Evolutionary conservation across 1,140 invertebrate species (phyloP).

Genomic region (Parasteatoda tepidariorum): DNA sequence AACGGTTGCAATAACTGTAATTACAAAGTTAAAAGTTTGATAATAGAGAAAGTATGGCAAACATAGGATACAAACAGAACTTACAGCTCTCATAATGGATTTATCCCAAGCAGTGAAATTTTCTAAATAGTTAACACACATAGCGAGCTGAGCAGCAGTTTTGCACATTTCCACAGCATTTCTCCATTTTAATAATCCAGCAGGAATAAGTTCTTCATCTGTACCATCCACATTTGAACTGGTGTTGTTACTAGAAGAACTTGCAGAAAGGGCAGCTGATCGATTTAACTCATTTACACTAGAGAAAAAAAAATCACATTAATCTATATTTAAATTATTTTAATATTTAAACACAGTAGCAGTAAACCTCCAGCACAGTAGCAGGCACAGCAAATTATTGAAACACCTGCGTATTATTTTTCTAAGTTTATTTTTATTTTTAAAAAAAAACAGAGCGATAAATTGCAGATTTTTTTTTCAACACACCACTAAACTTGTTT

Average conservation of each 20-base stretch:
- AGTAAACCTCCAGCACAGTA: too few species aligned
- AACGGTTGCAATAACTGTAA: too few species aligned
- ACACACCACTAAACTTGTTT: too few species aligned
- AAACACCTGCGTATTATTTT: too few species aligned
- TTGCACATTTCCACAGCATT: slow-evolving; percentile 84
- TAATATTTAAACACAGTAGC: too few species aligned
- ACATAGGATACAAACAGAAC: slow-evolving; percentile 65
- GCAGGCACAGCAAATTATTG: too few species aligned
- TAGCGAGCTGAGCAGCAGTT: slow-evolving; percentile 83
- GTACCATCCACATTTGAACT: slow-evolving; percentile 15
- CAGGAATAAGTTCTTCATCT: slow-evolving; percentile 65
- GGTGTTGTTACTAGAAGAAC: slow-evolving; percentile 1
- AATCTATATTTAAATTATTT: too few species aligned
- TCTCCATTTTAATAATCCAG: slow-evolving; percentile 84
- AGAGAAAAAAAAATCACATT: background rate
- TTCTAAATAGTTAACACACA: slow-evolving; percentile 90
- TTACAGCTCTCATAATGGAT: slow-evolving; percentile 98
- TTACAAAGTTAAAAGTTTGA: too few species aligned
- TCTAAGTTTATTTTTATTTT: too few species aligned
- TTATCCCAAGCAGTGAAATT: slow-evolving; percentile 97
- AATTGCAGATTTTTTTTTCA: too few species aligned
- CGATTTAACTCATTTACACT: slow-evolving; percentile 34
- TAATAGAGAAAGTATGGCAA: background rate
- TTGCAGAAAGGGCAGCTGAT: slow-evolving; percentile 14
- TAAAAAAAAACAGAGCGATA: too few species aligned